These are phyloP conservation scores for Labroides dimidiatus DNA, from an alignment of 2,797 vertebrate species.

Conservation along the genomic window DNA sequence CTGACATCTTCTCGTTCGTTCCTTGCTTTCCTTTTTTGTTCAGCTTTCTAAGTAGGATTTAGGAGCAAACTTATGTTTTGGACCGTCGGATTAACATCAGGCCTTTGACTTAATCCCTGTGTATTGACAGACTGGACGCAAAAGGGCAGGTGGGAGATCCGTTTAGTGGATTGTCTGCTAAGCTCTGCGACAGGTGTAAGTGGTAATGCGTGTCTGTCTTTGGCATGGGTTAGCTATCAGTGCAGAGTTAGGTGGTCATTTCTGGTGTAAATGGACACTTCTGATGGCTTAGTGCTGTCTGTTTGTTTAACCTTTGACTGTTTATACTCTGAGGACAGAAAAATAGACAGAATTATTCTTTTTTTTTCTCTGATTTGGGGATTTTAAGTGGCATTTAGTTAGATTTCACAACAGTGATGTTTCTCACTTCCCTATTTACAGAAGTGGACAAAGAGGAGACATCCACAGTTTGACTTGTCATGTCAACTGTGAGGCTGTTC, in stretches of 20 bases:
- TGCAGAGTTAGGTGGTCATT: constrained; percentile 36
- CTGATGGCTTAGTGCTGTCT: constrained; percentile 44
- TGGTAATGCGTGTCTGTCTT: constrained; percentile 52
- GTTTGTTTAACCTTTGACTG: constrained; percentile 40
- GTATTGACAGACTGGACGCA: constrained; percentile 50
- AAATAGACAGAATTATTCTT: background rate
- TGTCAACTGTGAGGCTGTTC: constrained; percentile 1
- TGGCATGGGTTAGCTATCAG: constrained; percentile 43
- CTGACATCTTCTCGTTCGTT: constrained; percentile 33
- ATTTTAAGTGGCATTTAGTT: constrained; percentile 11
- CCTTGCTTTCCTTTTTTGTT: background rate
- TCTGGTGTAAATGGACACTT: constrained; percentile 59
- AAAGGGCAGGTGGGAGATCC: constrained; percentile 62
- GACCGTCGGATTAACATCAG: constrained; percentile 55
- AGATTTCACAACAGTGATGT: background rate
- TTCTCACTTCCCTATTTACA: constrained; percentile 48
- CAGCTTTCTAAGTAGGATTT: constrained; percentile 15
- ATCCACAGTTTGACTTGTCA: constrained; percentile 30
- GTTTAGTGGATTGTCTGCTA: constrained; percentile 64
- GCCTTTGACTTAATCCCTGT: constrained; percentile 45
- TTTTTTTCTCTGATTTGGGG: background rate
- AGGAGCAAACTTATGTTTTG: constrained; percentile 35
- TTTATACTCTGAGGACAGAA: constrained; percentile 20
- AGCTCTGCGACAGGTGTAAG: constrained; percentile 75
- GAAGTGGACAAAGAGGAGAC: constrained; percentile 26